Evolutionary conservation across 1,140 invertebrate species (phyloP).

Genomic region (Neodiprion lecontei): DNA sequence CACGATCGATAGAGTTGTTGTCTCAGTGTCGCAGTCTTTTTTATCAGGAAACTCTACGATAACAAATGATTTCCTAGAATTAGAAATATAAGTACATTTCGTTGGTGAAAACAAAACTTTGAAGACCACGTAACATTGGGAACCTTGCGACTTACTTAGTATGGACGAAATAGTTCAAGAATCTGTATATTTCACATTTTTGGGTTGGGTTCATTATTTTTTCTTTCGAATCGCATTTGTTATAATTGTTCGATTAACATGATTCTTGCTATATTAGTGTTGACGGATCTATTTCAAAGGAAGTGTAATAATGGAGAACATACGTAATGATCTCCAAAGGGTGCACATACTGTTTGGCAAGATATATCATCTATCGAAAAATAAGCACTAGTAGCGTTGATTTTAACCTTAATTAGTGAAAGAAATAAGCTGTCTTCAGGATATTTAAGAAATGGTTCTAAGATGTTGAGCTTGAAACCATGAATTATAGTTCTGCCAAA

Average conservation of each 20-base stretch:
- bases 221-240: not conserved
- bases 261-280: not conserved
- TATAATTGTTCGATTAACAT: not conserved
- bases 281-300: not conserved
- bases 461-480: slow-evolving; percentile 1
- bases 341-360: not conserved
- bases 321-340: not conserved
- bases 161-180: not conserved
- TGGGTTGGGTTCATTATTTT: not conserved
- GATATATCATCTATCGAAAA: slow-evolving; percentile 4
- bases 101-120: too few relatives aligned
- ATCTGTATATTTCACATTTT: not conserved
- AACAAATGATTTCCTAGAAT: too few relatives aligned
- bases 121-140: too few relatives aligned
- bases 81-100: too few relatives aligned
- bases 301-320: slow-evolving; percentile 1
- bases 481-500: not conserved
- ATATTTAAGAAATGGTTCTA: slow-evolving; percentile 3
- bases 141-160: too few relatives aligned
- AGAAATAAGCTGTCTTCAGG: slow-evolving; percentile 3
- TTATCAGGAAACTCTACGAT: too few relatives aligned
- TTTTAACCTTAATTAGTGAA: not conserved
- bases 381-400: not conserved
- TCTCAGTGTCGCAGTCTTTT: too few relatives aligned
- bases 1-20: too few relatives aligned